Base-by-base conservation (phyloP, 2,888 invertebrate genomes). In the Eilema sororculum region DNA sequence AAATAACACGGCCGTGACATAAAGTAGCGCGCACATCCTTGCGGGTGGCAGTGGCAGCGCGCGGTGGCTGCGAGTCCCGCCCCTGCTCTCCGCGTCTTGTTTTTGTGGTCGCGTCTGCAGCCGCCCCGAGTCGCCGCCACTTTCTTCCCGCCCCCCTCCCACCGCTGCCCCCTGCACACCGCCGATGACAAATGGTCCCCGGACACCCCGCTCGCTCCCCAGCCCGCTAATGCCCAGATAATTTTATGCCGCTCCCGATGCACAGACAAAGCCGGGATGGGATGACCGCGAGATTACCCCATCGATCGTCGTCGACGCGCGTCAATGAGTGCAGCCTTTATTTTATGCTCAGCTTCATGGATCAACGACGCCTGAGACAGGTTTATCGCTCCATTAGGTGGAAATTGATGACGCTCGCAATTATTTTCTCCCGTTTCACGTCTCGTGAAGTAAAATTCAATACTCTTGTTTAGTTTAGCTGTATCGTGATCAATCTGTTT, bases 131-230 rank as follows among this genome's bases (percentile, higher is more conserved):
- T 90, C 91, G 90, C 91, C 91, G 89, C 87, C 88, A 87, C 90
- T 90, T 90, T 90, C 91, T 90, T 89, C 88, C 90, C 88, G 83
- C 86, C 87, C 86, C 82, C n/a, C 83, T 81, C 86, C 85, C 84
- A 75, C 72, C 73, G 72, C 72, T 63, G 78, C 81, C 75, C 82
- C 76, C 81, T 80, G 78, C 82, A 76, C 83, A 79, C 92, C 90
- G 87, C 90, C 89, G 93, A 95, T 95, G 95, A 95, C 95, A 95
- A 95, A 95, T 95, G 95, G 94, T 93, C 90, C 89, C 92, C 91
- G 91, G 87, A 88, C 90, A 87, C 91, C 90, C 90, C 87, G 86
- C 90, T 86, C 87, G 83, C 88, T 86, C 87, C 83, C 81, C 89
- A 79, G 84, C 87, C 78, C 88, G 91, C 91, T 94, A 93, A 94